Evolutionary conservation across 1,140 invertebrate species (phyloP).

Genomic region (Agrypnia vestita): DNA sequence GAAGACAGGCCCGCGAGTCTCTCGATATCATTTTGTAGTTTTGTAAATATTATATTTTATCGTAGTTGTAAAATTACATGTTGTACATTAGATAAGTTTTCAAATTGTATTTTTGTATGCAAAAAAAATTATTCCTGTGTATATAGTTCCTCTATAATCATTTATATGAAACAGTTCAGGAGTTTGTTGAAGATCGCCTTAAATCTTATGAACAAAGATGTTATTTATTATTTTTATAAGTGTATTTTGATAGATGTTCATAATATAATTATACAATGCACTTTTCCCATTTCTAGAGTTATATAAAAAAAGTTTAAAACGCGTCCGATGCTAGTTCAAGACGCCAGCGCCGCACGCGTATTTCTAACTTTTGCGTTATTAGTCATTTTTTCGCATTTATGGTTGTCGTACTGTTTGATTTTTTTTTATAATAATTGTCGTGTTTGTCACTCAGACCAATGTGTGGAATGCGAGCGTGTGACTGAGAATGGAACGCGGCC

Average conservation of each 20-base stretch:
- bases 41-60: conserved; percentile 3
- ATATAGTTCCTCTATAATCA: not conserved
- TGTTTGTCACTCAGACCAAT: too few species aligned
- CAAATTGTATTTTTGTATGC: conserved; percentile 21
- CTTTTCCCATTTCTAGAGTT: not conserved
- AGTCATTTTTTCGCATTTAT: conserved; percentile 2
- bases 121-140: conserved; percentile 6
- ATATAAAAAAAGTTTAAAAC: too few species aligned
- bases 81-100: not conserved
- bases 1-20: too few species aligned
- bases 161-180: conserved; percentile 9
- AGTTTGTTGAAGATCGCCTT: conserved; percentile 6
- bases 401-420: not conserved
- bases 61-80: not conserved
- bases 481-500: too few species aligned
- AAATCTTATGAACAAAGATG: conserved; percentile 26
- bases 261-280: not conserved
- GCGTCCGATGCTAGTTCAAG: too few species aligned
- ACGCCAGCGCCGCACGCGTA: too few species aligned
- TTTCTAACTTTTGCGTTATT: not conserved
- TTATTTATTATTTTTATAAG: conserved; percentile 30
- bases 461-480: too few species aligned
- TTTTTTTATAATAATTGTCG: not conserved
- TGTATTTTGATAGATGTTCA: conserved; percentile 2
- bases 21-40: not conserved